A percentile compares a stretch with the other conserved stretches of the same genome.
phyloP scores from a whole-genome alignment of 2,113 vertebrate genomes.

The Oryzias curvinotus region DNA sequence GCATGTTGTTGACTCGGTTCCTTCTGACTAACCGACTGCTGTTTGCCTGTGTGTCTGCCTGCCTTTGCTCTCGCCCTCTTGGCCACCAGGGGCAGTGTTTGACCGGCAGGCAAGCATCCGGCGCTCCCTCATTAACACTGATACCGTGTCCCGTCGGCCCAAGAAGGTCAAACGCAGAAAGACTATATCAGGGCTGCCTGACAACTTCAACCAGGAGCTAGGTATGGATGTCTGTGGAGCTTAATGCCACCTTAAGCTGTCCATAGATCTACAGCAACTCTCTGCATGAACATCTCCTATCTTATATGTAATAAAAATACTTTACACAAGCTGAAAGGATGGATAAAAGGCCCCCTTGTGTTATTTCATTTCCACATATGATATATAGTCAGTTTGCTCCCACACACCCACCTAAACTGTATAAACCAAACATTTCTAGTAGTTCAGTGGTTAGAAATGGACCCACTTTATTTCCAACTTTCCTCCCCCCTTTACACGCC shows the following conservation, averaged over 20 bases:
- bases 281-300: slow-evolving; percentile 39
- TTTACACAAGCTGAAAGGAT: slow-evolving; percentile 23
- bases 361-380: slow-evolving; percentile 21
- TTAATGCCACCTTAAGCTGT: slow-evolving; percentile 68
- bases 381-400: slow-evolving; percentile 36
- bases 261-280: slow-evolving; percentile 53
- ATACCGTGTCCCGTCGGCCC: slow-evolving; percentile 96
- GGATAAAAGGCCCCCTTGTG: slow-evolving; percentile 32
- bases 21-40: slow-evolving; percentile 61
- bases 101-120: slow-evolving; percentile 98
- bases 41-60: slow-evolving; percentile 86
- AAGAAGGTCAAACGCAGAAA: slow-evolving; percentile 99
- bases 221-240: slow-evolving; percentile 92
- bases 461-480: slow-evolving; percentile 1
- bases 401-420: slow-evolving; percentile 8
- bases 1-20: slow-evolving; percentile 60
- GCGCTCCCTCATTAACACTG: slow-evolving; percentile 97
- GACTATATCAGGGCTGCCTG: slow-evolving; percentile 99
- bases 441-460: slow-evolving; percentile 12
- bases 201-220: slow-evolving; percentile 97
- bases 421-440: slow-evolving; percentile 16
- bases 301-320: slow-evolving; percentile 7
- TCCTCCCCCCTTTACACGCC: no score
- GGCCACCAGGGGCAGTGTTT: slow-evolving; percentile 96
- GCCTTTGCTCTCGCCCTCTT: slow-evolving; percentile 88